Evolutionary conservation across 2,888 invertebrate genomes (phyloP).

Genomic region (Sinohyriopsis cumingii): DNA sequence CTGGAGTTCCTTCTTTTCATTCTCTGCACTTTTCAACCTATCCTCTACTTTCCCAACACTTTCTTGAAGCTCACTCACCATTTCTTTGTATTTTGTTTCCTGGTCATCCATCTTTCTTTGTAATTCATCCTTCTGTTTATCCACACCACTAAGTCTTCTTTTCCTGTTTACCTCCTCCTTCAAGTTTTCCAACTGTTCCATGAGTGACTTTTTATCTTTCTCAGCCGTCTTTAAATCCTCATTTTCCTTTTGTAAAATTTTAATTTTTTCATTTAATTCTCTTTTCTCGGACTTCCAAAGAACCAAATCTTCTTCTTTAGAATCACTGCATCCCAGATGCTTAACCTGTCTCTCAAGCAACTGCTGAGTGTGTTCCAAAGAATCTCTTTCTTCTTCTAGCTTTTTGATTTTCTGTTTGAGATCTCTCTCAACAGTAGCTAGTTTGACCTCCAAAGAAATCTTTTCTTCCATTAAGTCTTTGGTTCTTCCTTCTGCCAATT

Average conservation of each 20-base stretch:
- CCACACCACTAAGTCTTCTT: slow-evolving; percentile 43
- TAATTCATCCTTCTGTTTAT: slow-evolving; percentile 17
- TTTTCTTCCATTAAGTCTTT: slow-evolving; percentile 43
- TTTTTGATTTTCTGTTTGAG: slow-evolving; percentile 4
- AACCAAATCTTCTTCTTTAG: slow-evolving; percentile 8
- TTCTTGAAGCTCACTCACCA: slow-evolving; percentile 56
- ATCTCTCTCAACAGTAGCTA: slow-evolving; percentile 23
- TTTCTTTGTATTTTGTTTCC: slow-evolving; percentile 58
- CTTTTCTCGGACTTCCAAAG: slow-evolving; percentile 2
- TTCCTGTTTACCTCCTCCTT: slow-evolving; percentile 18
- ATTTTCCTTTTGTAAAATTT: slow-evolving; percentile 21
- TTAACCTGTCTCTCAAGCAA: background rate
- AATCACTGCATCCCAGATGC: slow-evolving; percentile 13
- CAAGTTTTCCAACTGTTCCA: slow-evolving; percentile 51
- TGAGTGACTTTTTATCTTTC: slow-evolving; percentile 10
- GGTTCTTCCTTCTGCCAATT: slow-evolving; percentile 43
- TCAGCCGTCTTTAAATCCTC: slow-evolving; percentile 74
- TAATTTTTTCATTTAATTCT: slow-evolving; percentile 2
- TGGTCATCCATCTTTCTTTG: slow-evolving; percentile 67
- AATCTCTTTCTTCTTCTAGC: slow-evolving; percentile 2
- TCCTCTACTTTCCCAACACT: slow-evolving; percentile 33
- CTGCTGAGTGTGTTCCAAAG: background rate
- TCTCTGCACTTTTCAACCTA: slow-evolving; percentile 31
- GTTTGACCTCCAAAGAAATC: slow-evolving; percentile 27
- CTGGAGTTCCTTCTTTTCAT: slow-evolving; percentile 28